These are phyloP conservation scores for Pammene aurita DNA, from an alignment of 2,888 invertebrate species.

Conservation along the genomic window DNA sequence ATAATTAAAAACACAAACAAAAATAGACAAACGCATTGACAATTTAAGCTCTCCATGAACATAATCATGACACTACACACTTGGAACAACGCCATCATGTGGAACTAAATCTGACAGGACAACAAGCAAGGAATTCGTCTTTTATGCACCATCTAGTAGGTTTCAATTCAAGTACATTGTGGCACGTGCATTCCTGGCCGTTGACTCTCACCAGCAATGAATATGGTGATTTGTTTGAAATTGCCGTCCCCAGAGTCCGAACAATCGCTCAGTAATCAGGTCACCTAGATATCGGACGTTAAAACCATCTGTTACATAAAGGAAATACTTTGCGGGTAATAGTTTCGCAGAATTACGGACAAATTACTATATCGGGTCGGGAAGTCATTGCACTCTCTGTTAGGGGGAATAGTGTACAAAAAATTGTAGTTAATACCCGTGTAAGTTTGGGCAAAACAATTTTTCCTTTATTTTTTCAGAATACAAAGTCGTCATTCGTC, in stretches of 20 bases:
- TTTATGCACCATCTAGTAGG: not conserved
- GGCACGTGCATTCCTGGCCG: constrained; percentile 24
- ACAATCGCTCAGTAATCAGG: constrained; percentile 21
- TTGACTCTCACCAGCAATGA: constrained; percentile 15
- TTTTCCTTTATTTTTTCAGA: too few relatives aligned
- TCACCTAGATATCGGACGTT: constrained; percentile 24
- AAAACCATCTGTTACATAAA: constrained; percentile 24
- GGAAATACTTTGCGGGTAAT: not conserved
- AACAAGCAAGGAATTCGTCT: too few relatives aligned
- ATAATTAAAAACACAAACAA: too few relatives aligned
- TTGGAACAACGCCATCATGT: too few relatives aligned
- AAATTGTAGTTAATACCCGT: too few relatives aligned
- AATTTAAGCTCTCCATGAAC: too few relatives aligned
- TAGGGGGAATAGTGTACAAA: not conserved
- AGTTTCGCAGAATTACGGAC: not conserved
- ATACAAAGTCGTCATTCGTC: too few relatives aligned
- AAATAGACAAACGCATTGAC: too few relatives aligned
- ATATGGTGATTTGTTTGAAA: constrained; percentile 26
- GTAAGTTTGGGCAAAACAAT: too few relatives aligned
- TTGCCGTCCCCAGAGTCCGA: constrained; percentile 15
- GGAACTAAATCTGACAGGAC: too few relatives aligned
- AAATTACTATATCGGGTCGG: not conserved
- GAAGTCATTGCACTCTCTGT: constrained; percentile 4
- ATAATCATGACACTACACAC: too few relatives aligned
- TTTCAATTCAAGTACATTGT: not conserved